Base-by-base conservation (phyloP, 2,797 vertebrate species). In the Mareca strepera region DNA sequence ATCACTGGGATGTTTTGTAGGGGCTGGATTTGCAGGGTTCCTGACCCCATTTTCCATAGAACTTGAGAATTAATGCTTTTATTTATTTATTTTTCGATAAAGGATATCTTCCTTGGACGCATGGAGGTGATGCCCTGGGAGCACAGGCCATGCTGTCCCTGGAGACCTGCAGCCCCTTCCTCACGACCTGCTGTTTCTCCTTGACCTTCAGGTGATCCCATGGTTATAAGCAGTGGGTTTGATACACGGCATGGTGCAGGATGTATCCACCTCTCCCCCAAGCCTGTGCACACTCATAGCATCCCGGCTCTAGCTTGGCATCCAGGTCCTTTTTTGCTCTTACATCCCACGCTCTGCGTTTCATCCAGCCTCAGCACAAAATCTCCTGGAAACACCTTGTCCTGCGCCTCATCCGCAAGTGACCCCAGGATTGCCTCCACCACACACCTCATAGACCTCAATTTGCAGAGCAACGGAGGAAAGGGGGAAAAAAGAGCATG, bases 401-500 rank as follows among this genome's bases (percentile, higher is more conserved):
- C 39, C 66, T 85, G 44, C 1, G 0, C 17, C 25, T 39, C 14
- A 17, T 14, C 35, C 20, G 7, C 22, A 68, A 66, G 12, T 15
- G 7, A 14, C 39, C 26, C 58, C 0, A 1, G 26, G 39, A 3
- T 17, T n/a, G 10, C 69, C 31, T 50, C 66, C 0, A 3, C 22
- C 4, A 0, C 29, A 7, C 31, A 11, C 22, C n/a, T 37, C 6
- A 33, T 0, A 29, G 78, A 44, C 78, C 35, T 74, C 64, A 50
- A 14, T 82, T 41, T 41, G 52, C 63, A 60, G 64, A 50, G 39
- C 11, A 44, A n/a, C 1, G 0, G 31, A 55, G 82, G 14, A 78
- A 68, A 69, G 11, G 43, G 35, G 17, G 2, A 3, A 48, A 35
- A 85, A 35, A 82, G 21, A 4, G 16, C 29, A 0, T 2, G 21